These are phyloP conservation scores for Otus sunia DNA, from an alignment of 2,113 vertebrate species.

Conservation along the genomic window DNA sequence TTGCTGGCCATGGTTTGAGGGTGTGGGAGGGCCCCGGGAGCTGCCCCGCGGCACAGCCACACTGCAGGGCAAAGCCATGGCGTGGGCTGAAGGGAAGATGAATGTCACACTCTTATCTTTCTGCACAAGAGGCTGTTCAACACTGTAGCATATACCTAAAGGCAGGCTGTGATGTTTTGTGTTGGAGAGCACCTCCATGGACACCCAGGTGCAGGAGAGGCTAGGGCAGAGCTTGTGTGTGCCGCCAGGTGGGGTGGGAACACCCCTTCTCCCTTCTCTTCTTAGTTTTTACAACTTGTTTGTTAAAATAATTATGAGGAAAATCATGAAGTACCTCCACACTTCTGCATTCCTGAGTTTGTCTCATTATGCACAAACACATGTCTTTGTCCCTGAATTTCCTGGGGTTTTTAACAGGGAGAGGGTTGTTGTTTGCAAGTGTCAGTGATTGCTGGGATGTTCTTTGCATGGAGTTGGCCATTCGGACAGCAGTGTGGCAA, in stretches of 20 bases:
- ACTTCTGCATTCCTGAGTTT: not conserved
- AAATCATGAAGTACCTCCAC: not conserved
- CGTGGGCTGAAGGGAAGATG: not conserved
- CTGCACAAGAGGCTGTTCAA: not conserved
- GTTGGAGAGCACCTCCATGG: fast-evolving
- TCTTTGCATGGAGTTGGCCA: not conserved
- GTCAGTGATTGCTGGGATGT: not conserved
- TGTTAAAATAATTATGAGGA: not conserved
- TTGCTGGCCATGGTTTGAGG: not conserved
- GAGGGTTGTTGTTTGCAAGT: not conserved
- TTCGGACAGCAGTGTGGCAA: not conserved
- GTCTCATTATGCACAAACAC: not conserved
- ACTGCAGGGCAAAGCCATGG: not conserved
- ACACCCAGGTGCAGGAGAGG: fast-evolving
- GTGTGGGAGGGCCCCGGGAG: not conserved
- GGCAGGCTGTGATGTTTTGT: not conserved
- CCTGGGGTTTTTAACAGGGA: not conserved
- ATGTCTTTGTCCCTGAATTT: not conserved
- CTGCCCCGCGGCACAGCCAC: fast-evolving
- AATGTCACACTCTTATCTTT: not conserved
- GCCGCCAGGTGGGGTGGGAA: not conserved
- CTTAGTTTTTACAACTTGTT: not conserved
- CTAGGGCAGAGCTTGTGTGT: not conserved
- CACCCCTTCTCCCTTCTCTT: not conserved
- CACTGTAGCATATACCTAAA: fast-evolving